Base-by-base conservation (phyloP, 2,888 invertebrate species). In the Dermolepida albohirtum region DNA sequence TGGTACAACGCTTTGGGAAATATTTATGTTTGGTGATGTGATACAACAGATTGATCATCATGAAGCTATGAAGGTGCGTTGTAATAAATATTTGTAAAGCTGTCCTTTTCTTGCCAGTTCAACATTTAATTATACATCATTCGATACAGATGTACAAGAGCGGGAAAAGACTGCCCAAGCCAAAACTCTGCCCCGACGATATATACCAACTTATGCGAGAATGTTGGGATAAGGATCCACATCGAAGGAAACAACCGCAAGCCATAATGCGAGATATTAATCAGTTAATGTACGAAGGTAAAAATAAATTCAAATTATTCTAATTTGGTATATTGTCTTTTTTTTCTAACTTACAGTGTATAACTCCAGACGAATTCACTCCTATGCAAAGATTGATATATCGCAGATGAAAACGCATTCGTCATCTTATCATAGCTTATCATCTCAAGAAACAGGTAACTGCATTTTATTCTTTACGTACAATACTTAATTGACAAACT, bases 1-100 rank as follows among this genome's bases (percentile, higher is more conserved):
- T 79, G 95, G 93, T 0, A 97, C 96, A 2, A 96, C 96, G 0
- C 81, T 96, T 14, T 97, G 96, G 94, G 94, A 97, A 83, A 92
- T 97, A 74, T 97, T 96, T 84, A 91, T 92, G 0, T 90, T 88
- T 74, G 96, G 96, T 0, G 86, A 80, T 71, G 71, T 73, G 54
- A 77, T 80, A 10, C 75, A 75, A 50, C 69, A 74, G n/a, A 50
- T 66, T 8, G 79, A 81, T 70, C 79, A 80, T 51, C 65, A 76
- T 2, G 78, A 80, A 67, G 74, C 77, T 2, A 82, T 82, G 80
- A 75, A 76, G 72, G 81, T 82, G 78, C 74, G 71, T 71, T 29
- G 1, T 4, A 22, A 22, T 22, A 4, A 22, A 22, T 22, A 22
- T 22, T 22, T n/a, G n/a, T n/a, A n/a, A n/a, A n/a, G n/a, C n/a